Base-by-base conservation (phyloP, 1,140 invertebrate genomes). In the Drosophila saltans region DNA sequence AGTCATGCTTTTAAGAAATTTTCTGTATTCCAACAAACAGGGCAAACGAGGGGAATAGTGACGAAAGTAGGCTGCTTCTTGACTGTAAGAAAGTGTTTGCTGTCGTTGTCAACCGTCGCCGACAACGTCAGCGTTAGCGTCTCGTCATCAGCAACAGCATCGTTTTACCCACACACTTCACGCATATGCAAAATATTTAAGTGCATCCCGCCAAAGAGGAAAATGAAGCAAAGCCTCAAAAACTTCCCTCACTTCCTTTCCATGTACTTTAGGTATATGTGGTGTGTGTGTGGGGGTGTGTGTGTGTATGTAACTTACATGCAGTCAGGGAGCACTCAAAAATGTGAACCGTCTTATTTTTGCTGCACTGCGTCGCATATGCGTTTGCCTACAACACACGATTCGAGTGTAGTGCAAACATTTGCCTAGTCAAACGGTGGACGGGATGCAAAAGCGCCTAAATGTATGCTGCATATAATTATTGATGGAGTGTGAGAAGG, bases 131-230 rank as follows among this genome's bases (percentile, higher is more conserved):
- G 24, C 45, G 8, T 52, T 24, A 52, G 24, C 45, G 21, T 52
- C 45, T 48, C 45, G 2, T 48, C 16, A 21, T 48, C 45, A 48
- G 6, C 45, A 48, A 7, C 45, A 48, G 16, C 45, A 48, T n/a
- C 21, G 21, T 30, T 30, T 30, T 4, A 30, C 45, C 3, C 45
- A 52, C 45, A 52, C 83, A 79, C 83, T 86, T 70, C 66, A 88
- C 79, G 80, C 83, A 86, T 86, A 86, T 88, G 80, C 83, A 86
- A 82, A 86, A 86, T 86, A 81, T 86, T 86, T 86, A 88, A 86
- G 83, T 86, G 83, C 83, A 88, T 70, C 66, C 82, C 72, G 79
- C 45, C 83, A 86, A 73, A 88, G 79, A 86, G 83, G 26, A 62
- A 26, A 43, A 41, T 80, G 88, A 83, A 82, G 82, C 71, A 82